Evolutionary conservation across 2,113 vertebrate species (phyloP).

Genomic region (Pachypanchax playfairii): DNA sequence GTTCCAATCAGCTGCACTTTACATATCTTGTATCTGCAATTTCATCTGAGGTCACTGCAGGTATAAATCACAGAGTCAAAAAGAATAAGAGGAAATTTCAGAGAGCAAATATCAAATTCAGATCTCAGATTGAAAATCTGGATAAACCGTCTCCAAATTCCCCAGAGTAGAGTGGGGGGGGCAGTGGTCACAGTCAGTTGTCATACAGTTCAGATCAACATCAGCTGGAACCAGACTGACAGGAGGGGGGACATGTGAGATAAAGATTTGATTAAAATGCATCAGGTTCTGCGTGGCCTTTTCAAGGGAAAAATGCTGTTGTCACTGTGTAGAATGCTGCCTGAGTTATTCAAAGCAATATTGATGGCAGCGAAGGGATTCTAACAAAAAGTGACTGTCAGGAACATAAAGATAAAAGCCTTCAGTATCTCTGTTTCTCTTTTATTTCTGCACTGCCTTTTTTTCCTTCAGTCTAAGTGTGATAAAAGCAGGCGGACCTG

Average conservation of each 20-base stretch:
- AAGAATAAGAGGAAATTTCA: slow-evolving; percentile 24
- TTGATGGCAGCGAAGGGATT: slow-evolving; percentile 55
- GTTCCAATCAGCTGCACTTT: slow-evolving; percentile 51
- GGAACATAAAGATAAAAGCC: slow-evolving; percentile 68
- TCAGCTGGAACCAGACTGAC: slow-evolving; percentile 6
- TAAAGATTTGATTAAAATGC: slow-evolving; percentile 67
- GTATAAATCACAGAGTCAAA: slow-evolving; percentile 33
- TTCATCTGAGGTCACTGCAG: slow-evolving; percentile 46
- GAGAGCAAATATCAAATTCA: slow-evolving; percentile 48
- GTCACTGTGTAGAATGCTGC: slow-evolving; percentile 36
- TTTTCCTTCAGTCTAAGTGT: slow-evolving; percentile 49
- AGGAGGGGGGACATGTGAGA: slow-evolving; percentile 36
- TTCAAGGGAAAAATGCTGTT: slow-evolving; percentile 53
- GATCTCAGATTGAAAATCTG: slow-evolving; percentile 53
- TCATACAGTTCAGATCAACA: slow-evolving; percentile 22
- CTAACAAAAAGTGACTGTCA: slow-evolving; percentile 43
- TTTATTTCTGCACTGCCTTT: background rate
- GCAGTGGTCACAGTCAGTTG: slow-evolving; percentile 20
- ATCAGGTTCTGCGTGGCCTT: slow-evolving; percentile 39
- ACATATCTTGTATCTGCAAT: slow-evolving; percentile 34
- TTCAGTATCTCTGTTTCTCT: slow-evolving; percentile 20
- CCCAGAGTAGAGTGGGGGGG: slow-evolving; percentile 16
- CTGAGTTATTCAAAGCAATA: slow-evolving; percentile 57
- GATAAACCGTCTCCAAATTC: slow-evolving; percentile 46
- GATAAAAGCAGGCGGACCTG: slow-evolving; percentile 68